Conservation (phyloP, 2,113 vertebrate species). For the Globicephala melas region DNA sequence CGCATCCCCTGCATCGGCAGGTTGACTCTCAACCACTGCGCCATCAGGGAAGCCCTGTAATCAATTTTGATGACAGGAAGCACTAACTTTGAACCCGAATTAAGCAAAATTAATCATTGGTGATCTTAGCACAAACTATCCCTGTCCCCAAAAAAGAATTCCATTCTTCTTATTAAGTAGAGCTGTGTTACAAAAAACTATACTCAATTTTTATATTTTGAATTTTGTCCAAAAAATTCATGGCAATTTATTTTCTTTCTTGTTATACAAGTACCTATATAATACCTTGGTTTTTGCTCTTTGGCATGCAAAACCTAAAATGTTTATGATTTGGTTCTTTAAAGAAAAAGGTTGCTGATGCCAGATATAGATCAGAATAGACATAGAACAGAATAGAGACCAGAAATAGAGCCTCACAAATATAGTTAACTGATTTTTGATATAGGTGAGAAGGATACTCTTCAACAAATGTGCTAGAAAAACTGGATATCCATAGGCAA, state of each 20-base stretch:
- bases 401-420: not conserved
- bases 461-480: not conserved
- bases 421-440: not conserved
- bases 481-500: not conserved
- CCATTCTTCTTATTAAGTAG: not conserved
- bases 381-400: not conserved
- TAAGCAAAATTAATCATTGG: slow-evolving; percentile 1
- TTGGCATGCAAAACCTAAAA: not conserved
- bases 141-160: not conserved
- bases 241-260: not conserved
- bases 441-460: not conserved
- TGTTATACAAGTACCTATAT: not conserved
- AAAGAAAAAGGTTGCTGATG: not conserved
- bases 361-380: not conserved
- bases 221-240: not conserved
- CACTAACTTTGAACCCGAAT: slow-evolving; percentile 20
- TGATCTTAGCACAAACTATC: not conserved
- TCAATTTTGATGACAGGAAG: slow-evolving; percentile 20
- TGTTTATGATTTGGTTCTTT: not conserved
- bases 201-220: not conserved
- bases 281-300: not conserved
- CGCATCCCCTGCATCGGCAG: too few relatives aligned
- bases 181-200: not conserved
- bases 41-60: not conserved
- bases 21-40: too few relatives aligned